Conservation (phyloP, 2,113 vertebrate genomes). For the Tor tambroides region DNA sequence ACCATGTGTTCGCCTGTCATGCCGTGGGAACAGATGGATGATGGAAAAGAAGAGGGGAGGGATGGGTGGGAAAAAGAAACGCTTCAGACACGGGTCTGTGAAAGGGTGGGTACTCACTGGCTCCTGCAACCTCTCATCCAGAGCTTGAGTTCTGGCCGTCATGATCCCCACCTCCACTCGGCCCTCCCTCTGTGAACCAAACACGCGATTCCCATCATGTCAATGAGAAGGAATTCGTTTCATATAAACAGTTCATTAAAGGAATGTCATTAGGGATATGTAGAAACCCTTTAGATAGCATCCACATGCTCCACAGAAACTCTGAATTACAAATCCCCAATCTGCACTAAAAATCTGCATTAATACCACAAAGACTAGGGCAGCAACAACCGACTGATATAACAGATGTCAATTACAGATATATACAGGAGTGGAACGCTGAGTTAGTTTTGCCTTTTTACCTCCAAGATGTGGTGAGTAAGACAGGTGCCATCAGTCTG, state of each 20-base stretch:
- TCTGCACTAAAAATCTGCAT: not conserved
- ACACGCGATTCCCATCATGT: slow-evolving; percentile 39
- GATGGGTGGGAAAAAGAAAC: slow-evolving; percentile 64
- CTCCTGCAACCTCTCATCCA: slow-evolving; percentile 71
- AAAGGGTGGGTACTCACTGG: slow-evolving; percentile 77
- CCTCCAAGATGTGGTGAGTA: slow-evolving; percentile 90
- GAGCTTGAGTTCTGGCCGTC: slow-evolving; percentile 81
- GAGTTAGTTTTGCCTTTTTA: slow-evolving; percentile 59
- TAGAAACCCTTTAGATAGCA: not conserved
- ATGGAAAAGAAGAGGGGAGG: slow-evolving; percentile 57
- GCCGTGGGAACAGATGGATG: slow-evolving; percentile 67
- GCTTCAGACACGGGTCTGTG: slow-evolving; percentile 61
- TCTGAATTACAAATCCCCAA: not conserved
- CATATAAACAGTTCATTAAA: slow-evolving; percentile 38
- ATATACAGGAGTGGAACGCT: not conserved
- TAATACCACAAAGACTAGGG: not conserved
- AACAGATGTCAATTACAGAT: not conserved
- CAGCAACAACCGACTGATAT: not conserved
- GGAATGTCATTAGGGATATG: slow-evolving; percentile 32
- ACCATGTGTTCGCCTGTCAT: slow-evolving; percentile 69
- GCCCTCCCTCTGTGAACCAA: slow-evolving; percentile 84
- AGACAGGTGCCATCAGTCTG: slow-evolving; percentile 89
- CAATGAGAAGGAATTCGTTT: slow-evolving; percentile 47
- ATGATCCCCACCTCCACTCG: slow-evolving; percentile 88
- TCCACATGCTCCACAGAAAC: not conserved